Percentiles rank a stretch among this genome's conserved stretches.
phyloP scores from a whole-genome alignment of 1,140 invertebrate genomes.

The Ericerus pela region DNA sequence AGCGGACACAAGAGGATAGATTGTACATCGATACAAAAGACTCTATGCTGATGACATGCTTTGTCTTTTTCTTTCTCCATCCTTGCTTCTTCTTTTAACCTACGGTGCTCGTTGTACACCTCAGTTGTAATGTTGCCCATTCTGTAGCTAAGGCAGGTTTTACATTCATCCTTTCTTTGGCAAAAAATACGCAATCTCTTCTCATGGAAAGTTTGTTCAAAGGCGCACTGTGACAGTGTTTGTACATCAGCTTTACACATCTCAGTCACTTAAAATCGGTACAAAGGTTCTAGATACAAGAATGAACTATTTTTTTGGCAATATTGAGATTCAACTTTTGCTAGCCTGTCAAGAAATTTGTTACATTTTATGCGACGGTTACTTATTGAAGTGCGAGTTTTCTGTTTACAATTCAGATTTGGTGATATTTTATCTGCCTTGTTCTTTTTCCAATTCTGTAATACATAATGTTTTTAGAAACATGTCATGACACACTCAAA shows the following conservation, averaged over 20 bases:
- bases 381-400: neutral
- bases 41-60: neutral
- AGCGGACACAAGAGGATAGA: neutral
- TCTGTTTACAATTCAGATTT: neutral
- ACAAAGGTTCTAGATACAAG: neutral
- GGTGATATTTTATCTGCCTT: neutral
- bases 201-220: neutral
- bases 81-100: neutral
- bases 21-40: neutral
- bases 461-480: neutral
- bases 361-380: neutral
- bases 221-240: neutral
- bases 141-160: neutral
- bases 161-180: neutral
- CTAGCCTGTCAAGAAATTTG: neutral
- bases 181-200: neutral
- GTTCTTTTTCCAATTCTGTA: neutral
- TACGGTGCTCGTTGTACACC: neutral
- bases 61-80: neutral
- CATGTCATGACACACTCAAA: neutral
- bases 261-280: neutral
- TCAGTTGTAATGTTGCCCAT: neutral
- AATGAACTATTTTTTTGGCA: neutral
- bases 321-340: neutral
- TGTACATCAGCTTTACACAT: neutral